Evolutionary conservation across 1,140 invertebrate species (phyloP).

Genomic region (Platyscapa corneri): DNA sequence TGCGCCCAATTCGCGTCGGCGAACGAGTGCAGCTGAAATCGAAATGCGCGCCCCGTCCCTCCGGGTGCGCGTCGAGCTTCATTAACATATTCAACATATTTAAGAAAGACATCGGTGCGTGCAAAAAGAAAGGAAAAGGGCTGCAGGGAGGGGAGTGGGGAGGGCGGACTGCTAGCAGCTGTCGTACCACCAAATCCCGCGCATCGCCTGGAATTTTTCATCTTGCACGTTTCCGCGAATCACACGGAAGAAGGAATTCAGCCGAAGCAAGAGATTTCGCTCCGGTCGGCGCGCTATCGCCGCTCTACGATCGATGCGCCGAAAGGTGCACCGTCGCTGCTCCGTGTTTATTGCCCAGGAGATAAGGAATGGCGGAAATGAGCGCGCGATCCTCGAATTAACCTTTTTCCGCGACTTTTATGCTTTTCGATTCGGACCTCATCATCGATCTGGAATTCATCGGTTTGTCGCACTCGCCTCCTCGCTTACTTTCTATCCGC

Average conservation of each 20-base stretch:
- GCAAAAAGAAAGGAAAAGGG: neutral
- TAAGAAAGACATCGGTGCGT: neutral
- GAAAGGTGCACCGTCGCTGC: slow-evolving; percentile 31
- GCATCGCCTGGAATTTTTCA: slow-evolving; percentile 33
- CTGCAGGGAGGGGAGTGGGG: too few relatives aligned
- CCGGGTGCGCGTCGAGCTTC: too few relatives aligned
- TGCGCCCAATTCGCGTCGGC: neutral
- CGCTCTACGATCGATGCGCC: slow-evolving; percentile 40
- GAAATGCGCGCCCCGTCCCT: neutral
- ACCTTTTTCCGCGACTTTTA: neutral
- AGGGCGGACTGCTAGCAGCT: slow-evolving; percentile 1
- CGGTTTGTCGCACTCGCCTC: too few relatives aligned
- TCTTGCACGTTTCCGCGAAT: too few relatives aligned
- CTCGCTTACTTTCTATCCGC: too few relatives aligned
- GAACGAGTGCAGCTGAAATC: neutral
- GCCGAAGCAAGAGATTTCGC: slow-evolving; percentile 23
- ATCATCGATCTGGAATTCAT: neutral
- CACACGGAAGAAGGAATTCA: too few relatives aligned
- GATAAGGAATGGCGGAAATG: slow-evolving; percentile 31
- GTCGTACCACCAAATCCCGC: slow-evolving; percentile 1
- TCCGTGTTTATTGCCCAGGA: slow-evolving; percentile 33
- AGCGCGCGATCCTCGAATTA: slow-evolving; percentile 11
- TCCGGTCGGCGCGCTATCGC: slow-evolving; percentile 11
- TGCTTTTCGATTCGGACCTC: neutral
- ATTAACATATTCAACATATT: neutral